Base-by-base conservation (phyloP, 2,888 invertebrate species). In the Hedya salicella region DNA sequence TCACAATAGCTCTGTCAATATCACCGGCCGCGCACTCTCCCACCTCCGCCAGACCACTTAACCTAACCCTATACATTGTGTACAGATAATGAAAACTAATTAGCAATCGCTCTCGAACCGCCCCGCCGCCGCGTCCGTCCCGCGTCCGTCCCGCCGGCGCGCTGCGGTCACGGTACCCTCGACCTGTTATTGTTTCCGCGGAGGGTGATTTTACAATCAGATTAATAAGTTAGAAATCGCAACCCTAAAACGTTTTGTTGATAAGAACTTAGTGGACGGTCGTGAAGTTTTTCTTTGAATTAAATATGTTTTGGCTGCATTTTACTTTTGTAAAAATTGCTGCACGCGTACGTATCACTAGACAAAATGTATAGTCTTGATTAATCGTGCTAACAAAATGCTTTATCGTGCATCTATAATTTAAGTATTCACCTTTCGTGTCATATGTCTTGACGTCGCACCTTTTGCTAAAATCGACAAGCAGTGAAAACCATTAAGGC, bases 61-160 rank as follows among this genome's bases (percentile, higher is more conserved):
- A 19, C 54, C 57, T 57, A 46, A 57, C 57, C 57, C 57, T 57
- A 59, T 50, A 64, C 64, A 64, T 52, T 64, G 64, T 59, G 57
- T 64, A 48, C 63, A 49, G 59, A 68, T 60, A 65, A 68, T 64
- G 56, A 36, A 68, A 68, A 65, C 65, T 68, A 68, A 68, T 68
- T 68, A 68, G 57, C 57, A 44, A 59, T 32, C 52, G n/a, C 68
- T 48, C 50, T 50, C 60, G 49, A 64, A 11, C 25, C 59, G 40
- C 25, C 36, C n/a, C 17, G 21, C 42, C 13, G 21, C 53, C 40
- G 19, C 36, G 3, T 3, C 25, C 53, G 50, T 14, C 36, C 53
- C 42, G 16, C 42, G 44, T n/a, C 46, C 46, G 16, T 25, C 36
- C 53, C 40, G 9, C 21, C n/a, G 17, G 19, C 61, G 19, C 42